Conservation (phyloP, 2,888 invertebrate genomes). For the Spisula subtruncata region DNA sequence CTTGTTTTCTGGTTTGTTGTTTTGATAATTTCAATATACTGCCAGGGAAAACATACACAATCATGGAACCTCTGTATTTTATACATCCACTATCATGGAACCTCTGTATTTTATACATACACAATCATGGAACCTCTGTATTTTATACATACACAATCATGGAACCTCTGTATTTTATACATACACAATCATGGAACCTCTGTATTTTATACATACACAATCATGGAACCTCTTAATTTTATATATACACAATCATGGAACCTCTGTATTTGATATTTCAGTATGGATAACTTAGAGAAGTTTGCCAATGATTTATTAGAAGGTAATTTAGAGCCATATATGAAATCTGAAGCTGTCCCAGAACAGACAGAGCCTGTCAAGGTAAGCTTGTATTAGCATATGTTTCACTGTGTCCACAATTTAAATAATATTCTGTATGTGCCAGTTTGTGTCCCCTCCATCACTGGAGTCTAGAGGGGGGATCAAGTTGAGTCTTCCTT, state of each 20-base stretch:
- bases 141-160: background rate
- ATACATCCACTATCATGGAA: background rate
- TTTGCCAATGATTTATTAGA: slow-evolving; percentile 95
- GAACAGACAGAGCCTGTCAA: slow-evolving; percentile 91
- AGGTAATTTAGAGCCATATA: slow-evolving; percentile 95
- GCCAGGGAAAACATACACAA: background rate
- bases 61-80: no score
- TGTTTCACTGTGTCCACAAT: background rate
- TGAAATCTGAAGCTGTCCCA: slow-evolving; percentile 98
- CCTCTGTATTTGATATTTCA: slow-evolving; percentile 86
- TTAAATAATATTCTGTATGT: no score
- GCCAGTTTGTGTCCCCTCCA: no score
- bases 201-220: background rate
- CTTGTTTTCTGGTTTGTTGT: no score
- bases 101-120: background rate
- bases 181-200: no score
- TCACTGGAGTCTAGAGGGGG: no score
- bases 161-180: background rate
- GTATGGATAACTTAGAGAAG: slow-evolving; percentile 93
- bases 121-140: no score
- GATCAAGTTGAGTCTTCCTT: no score
- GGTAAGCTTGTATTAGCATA: slow-evolving; percentile 74
- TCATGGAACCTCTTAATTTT: no score
- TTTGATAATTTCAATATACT: background rate
- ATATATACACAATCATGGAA: slow-evolving; percentile 38